These are phyloP conservation scores for Liasis olivaceus DNA, from an alignment of 2,797 vertebrate species.

Conservation along the genomic window DNA sequence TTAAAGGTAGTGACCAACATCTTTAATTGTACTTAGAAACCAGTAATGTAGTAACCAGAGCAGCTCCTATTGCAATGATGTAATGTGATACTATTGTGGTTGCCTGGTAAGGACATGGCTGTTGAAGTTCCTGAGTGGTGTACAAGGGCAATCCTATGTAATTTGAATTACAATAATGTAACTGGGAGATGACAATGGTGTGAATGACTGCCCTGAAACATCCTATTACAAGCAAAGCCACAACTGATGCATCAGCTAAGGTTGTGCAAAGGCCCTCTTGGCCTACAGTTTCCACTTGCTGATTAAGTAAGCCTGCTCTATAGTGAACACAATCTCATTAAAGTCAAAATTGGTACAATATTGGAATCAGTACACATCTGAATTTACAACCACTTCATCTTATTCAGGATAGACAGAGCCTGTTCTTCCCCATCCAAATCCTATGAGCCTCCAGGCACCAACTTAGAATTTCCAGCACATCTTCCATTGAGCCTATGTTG, in stretches of 20 bases:
- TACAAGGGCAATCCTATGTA: background rate
- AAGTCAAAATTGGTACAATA: background rate
- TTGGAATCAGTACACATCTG: background rate
- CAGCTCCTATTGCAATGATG: background rate
- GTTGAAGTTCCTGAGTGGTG: background rate
- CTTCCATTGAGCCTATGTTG: background rate
- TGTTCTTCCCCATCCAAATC: background rate
- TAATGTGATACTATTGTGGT: background rate
- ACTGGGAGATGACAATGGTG: background rate
- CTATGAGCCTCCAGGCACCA: background rate
- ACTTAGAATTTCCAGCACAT: background rate
- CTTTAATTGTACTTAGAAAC: background rate
- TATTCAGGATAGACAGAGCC: background rate
- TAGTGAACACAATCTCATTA: background rate
- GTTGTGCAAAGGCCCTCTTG: background rate
- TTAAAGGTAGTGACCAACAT: no score
- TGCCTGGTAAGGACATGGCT: background rate
- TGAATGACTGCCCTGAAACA: background rate
- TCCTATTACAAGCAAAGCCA: background rate
- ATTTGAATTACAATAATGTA: background rate
- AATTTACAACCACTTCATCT: background rate
- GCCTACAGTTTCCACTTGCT: background rate
- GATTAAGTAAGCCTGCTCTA: background rate
- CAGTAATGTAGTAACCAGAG: no score
- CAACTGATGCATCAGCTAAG: background rate